A percentile compares a stretch with the other conserved stretches of the same genome.
Conservation (phyloP, 2,888 invertebrate genomes). For the Stenoptilia bipunctidactyla region DNA sequence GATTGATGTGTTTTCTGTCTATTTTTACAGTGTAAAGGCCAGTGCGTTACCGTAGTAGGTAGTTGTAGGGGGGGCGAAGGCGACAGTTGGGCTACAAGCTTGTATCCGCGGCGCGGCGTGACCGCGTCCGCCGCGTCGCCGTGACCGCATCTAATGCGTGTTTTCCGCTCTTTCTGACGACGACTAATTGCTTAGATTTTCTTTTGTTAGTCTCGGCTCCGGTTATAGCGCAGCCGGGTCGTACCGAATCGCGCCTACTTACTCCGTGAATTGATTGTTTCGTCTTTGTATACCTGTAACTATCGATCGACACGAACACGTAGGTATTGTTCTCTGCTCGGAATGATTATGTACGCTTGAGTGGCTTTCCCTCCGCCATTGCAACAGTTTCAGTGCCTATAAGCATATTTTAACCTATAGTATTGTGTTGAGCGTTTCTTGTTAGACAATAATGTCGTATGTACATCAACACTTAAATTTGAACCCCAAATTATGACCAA, state of each 20-base stretch:
- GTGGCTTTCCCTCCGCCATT: conserved; percentile 57
- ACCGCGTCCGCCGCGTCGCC: conserved; percentile 30
- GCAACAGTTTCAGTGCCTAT: conserved; percentile 8
- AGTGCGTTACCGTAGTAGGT: too few species aligned
- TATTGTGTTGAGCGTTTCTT: too few species aligned
- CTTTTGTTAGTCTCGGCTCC: conserved; percentile 64
- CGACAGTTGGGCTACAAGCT: background rate
- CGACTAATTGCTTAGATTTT: conserved; percentile 72
- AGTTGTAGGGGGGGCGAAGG: too few species aligned
- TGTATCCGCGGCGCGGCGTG: conserved; percentile 27
- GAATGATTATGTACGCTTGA: conserved; percentile 57
- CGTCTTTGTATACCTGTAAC: conserved; percentile 59
- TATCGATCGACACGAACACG: conserved; percentile 64
- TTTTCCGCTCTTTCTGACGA: conserved; percentile 71
- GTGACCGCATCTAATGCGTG: conserved; percentile 66
- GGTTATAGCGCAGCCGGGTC: conserved; percentile 55
- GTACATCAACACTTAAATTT: background rate
- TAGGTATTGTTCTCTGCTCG: conserved; percentile 60
- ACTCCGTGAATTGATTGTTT: conserved; percentile 68
- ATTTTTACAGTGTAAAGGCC: too few species aligned
- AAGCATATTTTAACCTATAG: too few species aligned
- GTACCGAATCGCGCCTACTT: conserved; percentile 68
- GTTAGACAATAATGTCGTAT: background rate
- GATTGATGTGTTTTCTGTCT: conserved; percentile 16
- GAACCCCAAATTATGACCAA: conserved; percentile 18